Evolutionary conservation across 1,140 invertebrate species (phyloP), one percentile per base, ranked within the genome.

Genomic region (Zophobas morio): DNA sequence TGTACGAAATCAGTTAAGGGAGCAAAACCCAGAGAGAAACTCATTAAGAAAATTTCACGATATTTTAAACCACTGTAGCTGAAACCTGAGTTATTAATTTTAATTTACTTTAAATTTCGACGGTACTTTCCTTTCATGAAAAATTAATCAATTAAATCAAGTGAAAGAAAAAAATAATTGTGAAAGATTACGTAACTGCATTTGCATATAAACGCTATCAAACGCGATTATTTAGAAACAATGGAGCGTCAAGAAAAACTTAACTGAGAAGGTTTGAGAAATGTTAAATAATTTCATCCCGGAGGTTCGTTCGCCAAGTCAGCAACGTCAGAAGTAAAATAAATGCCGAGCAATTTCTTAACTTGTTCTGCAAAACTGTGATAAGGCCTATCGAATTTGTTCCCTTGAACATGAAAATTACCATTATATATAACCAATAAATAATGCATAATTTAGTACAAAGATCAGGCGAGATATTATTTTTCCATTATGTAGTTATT

Each of bases 401-500:
- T 66, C 60, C 60, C 60, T 66, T 66, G 39, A 66, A 66, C 60
- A 66, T 66, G 60, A 66, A 66, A 66, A 66, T 66, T 42, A 66
- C 60, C 60, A 66, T 66, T 66, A 66, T 66, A 66, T 66, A 66
- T 66, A 42, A 66, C 60, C 57, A 78, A 78, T 78, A 78, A 75
- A 75, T 75, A 63, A 66, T 78, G 49, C 51, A 78, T 78, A 75
- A 75, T 75, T 75, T 75, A 78, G 37, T 70, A 63, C 42, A 71
- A 49, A 75, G 73, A 75, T 75, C 46, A 71, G 57, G 56, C 36
- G 42, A 75, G 73, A 75, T 80, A 80, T 80, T 80, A 80, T 80
- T 80, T 80, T 77, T 78, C 76, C 78, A 80, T 77, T 80, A 80
- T 78, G 60, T 63, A 77, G 78, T 80, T 80, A 78, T 80, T 80